Evolutionary conservation across 2,888 invertebrate species (phyloP), one percentile per base, ranked within the genome.

Genomic region (Noctua pronuba): DNA sequence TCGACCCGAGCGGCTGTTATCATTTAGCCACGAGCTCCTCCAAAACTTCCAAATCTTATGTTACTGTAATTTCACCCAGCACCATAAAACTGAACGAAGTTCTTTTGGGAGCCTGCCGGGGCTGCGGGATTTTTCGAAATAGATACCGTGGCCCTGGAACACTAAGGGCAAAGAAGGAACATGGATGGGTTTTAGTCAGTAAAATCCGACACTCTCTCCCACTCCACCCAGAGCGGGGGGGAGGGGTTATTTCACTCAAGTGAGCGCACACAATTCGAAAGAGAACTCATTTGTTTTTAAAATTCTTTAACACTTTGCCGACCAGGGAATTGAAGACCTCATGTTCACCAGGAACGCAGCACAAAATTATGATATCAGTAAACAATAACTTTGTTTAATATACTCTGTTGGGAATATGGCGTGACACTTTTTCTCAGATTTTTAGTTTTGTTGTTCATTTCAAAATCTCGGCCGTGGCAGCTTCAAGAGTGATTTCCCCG

Each of bases 401-500:
- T 44, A 55, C 35, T 28, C 52, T 28, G 21, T 13, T 44, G 78
- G 55, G 77, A 11, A n/a, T 64, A 24, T 3, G 0, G 0, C 46
- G 70, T 78, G 78, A 78, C 78, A 70, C 38, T 70, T 77, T 68
- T 78, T 44, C 78, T 31, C 21, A 70, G 31, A 65, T 71, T 78
- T 38, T 78, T 78, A 18, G 41, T 55, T 77, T 77, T 28, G 78
- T 35, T 44, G 58, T 65, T 71, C 70, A 71, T 58, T 79, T 58
- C 65, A 66, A 66, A 78, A 58, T 35, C 49, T 38, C 31, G 24
- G 41, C 49, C 35, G 35, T n/a, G 78, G 21, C 31, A 10, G 38
- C 65, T 58, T 31, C 10, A 21, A 6, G 13, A 49, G 8, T 79
- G 72, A 79, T 79, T 79, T 79, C 78, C 78, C 78, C 18, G 58